Base-by-base conservation (phyloP, 2,797 vertebrate species). In the Pristis pectinata region DNA sequence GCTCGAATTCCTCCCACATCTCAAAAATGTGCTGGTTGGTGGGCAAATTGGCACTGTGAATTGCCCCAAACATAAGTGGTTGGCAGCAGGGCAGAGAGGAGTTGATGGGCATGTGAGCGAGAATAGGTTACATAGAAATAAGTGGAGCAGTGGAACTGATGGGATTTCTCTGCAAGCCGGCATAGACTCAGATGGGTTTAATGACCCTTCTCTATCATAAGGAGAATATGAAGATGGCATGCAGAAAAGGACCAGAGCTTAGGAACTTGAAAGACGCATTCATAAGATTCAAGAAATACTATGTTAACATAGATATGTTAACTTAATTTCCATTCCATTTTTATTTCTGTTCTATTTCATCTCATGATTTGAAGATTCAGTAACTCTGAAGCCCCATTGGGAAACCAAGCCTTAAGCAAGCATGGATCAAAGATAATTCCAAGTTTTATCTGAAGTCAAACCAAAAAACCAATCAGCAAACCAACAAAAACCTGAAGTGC, bases 301-400 rank as follows among this genome's bases (percentile, higher is more conserved):
- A 30, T 49, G 49, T 49, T 49, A 49, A 49, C 49, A 49, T 49
- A 49, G 49, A 49, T 74, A 93, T 53, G 37, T 53, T 93, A 13
- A 91, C 67, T 67, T 64, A 67, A 64, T 67, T 91, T 27, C 92
- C 67, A 93, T 93, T 93, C 92, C 34, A 74, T 74, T 74, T 67
- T 93, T 74, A 74, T 93, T 93, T 49, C 41, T 74, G 67, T 74
- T 72, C 92, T 93, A 13, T 70, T 34, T 15, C 30, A 41, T 53
- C 61, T 67, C 56, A 61, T 89, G 85, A 91, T 67, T 67, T 22
- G n/a, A 19, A 67, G 34, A 89, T 41, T 67, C 61, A 41, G n/a
- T 4, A 61, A 91, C 61, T 7, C 61, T 64, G 87, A n/a, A 41
- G 37, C 22, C n/a, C 87, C 8, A 41, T 37, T 61, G 24, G 24